Percentiles rank a stretch among this genome's conserved stretches.
phyloP scores from a whole-genome alignment of 2,113 vertebrate species.

The Pteropus alecto region DNA sequence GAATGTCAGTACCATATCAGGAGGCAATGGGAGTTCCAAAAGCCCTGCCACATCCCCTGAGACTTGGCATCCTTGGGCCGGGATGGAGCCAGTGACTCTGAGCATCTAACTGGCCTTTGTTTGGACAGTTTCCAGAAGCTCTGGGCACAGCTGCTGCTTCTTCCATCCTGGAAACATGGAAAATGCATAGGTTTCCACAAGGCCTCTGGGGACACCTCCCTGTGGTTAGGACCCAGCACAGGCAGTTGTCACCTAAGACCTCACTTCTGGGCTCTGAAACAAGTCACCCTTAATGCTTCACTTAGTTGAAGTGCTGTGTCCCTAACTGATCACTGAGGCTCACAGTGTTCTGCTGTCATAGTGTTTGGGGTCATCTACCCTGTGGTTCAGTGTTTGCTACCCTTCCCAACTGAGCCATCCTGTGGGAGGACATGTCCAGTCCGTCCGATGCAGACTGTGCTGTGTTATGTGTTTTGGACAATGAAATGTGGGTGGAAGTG shows the following conservation, averaged over 20 bases:
- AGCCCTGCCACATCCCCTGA: background rate
- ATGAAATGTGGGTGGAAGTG: background rate
- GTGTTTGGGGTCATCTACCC: fast-evolving
- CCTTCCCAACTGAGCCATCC: background rate
- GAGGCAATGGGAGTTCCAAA: background rate
- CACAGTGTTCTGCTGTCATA: fast-evolving
- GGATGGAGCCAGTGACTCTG: too few relatives aligned
- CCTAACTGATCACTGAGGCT: too few relatives aligned
- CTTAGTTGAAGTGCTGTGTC: fast-evolving
- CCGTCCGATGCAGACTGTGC: background rate
- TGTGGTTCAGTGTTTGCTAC: background rate
- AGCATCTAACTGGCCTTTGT: background rate
- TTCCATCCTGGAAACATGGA: background rate
- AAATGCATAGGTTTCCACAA: background rate
- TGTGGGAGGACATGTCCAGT: too few relatives aligned
- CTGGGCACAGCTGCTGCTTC: background rate
- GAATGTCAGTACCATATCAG: background rate
- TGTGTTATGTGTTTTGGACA: background rate
- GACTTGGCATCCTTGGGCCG: background rate
- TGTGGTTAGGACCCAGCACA: background rate
- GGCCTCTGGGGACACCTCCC: background rate
- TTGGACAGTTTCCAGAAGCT: background rate
- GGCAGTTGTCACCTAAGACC: background rate
- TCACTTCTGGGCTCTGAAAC: background rate
- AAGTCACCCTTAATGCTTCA: background rate